These are phyloP conservation scores for Drosophila nr. medialis DNA, from an alignment of 2,888 invertebrate genomes.

Conservation along the genomic window DNA sequence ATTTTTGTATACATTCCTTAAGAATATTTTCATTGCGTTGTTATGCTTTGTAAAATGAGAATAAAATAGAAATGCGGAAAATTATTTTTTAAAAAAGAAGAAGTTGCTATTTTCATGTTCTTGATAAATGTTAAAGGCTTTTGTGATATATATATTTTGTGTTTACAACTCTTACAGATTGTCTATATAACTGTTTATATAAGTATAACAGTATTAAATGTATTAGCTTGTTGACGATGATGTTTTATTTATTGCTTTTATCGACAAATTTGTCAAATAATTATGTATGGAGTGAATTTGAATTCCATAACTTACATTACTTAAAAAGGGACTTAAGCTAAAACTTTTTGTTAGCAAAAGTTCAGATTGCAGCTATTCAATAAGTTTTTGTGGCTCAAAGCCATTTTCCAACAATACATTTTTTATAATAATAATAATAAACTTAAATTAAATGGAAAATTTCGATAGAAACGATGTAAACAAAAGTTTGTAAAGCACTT, in stretches of 20 bases:
- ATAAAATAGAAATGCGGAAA: background rate
- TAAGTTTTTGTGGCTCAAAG: background rate
- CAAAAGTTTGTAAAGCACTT: constrained; percentile 40
- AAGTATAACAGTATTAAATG: too few relatives aligned
- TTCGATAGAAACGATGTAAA: constrained; percentile 1
- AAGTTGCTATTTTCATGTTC: background rate
- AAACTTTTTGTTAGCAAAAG: background rate
- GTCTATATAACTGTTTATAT: background rate
- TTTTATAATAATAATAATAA: too few relatives aligned
- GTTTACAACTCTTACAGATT: background rate
- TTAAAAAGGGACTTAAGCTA: background rate
- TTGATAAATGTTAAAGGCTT: background rate
- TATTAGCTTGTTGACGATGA: too few relatives aligned
- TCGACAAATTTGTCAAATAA: background rate
- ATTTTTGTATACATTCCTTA: background rate
- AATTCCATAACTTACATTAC: background rate
- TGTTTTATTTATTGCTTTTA: background rate
- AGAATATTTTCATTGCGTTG: background rate
- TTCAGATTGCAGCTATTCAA: background rate
- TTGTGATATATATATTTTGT: background rate
- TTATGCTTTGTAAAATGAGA: background rate
- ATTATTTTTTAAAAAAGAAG: background rate
- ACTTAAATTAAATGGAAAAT: constrained; percentile 12
- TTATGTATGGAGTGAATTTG: background rate
- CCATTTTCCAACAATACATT: background rate